Base-by-base conservation (phyloP, 2,113 vertebrate genomes). In the Coregonus clupeaformis region DNA sequence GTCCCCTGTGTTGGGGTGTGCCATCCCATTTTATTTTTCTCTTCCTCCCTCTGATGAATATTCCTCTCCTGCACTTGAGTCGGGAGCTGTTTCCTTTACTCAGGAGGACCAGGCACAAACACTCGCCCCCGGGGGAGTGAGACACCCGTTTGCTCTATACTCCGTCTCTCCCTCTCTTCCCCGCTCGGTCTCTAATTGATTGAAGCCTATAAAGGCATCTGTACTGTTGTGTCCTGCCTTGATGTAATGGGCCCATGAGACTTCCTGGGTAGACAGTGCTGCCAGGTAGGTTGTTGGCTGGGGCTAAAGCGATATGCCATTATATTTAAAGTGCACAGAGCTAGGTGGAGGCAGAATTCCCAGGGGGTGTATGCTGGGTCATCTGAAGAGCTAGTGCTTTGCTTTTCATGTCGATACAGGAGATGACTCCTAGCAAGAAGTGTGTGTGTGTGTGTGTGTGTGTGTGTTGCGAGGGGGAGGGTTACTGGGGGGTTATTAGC, bases 311-410 rank as follows among this genome's bases (percentile, higher is more conserved):
- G 47, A 55, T 55, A 29, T 52, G 68, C 68, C 68, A 69, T 69
- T 69, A 55, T 69, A 52, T 69, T 69, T 69, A 55, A 69, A 69
- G 68, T 55, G 68, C 68, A 55, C 45, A 32, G 68, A 69, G 68
- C 68, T 52, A 52, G 68, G 68, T 69, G 47, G 45, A 45, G 45
- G 45, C 24, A 36, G 24, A 18, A 49, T 18, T 69, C 68, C 68
- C 68, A 52, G 11, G 47, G 4, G 68, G 68, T 55, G 42, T 16
- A 30, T 30, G 68, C 45, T 18, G 68, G 68, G 47, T 49, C 36
- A n/a, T 69, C 67, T 22, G 9, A 14, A 47, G 36, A 24, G 42
- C 36, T 42, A 49, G 36, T 20, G 67, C 36, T 68, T 68, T 68
- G 65, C 29, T 20, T 27, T 20, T 6, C 65, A 42, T 42, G 36